Conservation (phyloP, 2,888 invertebrate genomes). For the Xylophagus ater region DNA sequence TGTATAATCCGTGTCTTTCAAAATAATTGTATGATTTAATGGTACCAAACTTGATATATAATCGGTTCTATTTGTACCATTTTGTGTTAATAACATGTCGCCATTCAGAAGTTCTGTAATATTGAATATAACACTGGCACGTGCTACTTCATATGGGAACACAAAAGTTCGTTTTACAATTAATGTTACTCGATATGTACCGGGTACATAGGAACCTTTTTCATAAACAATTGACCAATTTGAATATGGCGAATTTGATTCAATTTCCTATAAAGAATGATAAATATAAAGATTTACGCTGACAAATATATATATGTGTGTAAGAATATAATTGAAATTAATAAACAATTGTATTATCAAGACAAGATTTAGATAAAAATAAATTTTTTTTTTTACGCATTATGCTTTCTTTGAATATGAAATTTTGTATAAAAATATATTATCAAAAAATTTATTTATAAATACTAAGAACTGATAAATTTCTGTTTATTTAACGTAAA, state of each 20-base stretch:
- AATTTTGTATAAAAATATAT: no score
- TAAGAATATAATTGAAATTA: no score
- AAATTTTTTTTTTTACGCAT: no score
- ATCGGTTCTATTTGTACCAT: constrained; percentile 43
- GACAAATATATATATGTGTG: no score
- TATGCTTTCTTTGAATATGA: no score
- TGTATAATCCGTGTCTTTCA: constrained; percentile 50
- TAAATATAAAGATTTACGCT: not conserved
- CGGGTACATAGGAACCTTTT: constrained; percentile 42
- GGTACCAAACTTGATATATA: constrained; percentile 54
- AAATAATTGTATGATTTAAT: constrained; percentile 46
- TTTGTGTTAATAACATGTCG: constrained; percentile 51
- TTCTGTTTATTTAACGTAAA: no score
- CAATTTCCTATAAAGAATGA: constrained; percentile 27
- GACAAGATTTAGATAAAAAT: no score
- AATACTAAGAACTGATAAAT: no score
- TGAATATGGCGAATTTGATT: constrained; percentile 42
- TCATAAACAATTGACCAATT: constrained; percentile 54
- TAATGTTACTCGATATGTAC: constrained; percentile 49
- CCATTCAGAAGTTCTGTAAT: constrained; percentile 57
- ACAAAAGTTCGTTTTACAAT: constrained; percentile 1
- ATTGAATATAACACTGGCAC: constrained; percentile 34
- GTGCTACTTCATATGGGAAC: constrained; percentile 26
- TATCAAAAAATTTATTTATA: no score
- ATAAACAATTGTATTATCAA: no score